These are phyloP conservation scores for Dryobota labecula DNA, from an alignment of 2,888 invertebrate genomes.

Conservation along the genomic window DNA sequence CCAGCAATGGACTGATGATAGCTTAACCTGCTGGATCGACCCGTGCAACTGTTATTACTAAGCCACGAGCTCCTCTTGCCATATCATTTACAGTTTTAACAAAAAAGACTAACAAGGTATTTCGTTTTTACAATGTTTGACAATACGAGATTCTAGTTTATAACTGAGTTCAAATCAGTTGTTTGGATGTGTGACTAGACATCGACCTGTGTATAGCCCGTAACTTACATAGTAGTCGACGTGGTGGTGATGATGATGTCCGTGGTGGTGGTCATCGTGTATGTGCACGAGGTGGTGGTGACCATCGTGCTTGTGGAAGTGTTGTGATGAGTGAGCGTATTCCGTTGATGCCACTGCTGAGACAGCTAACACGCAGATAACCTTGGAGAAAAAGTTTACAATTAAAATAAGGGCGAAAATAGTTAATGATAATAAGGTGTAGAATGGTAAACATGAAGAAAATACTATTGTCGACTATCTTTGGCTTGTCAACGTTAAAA, in stretches of 20 bases:
- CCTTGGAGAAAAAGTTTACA: slow-evolving; percentile 24
- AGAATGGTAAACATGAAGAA: background rate
- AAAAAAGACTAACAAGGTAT: too few relatives aligned
- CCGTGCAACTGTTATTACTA: too few relatives aligned
- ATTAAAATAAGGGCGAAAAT: background rate
- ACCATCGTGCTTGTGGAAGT: slow-evolving; percentile 69
- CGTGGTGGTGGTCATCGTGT: slow-evolving; percentile 30
- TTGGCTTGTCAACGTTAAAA: background rate
- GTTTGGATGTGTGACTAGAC: too few relatives aligned
- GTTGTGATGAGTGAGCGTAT: slow-evolving; percentile 79
- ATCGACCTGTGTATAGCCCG: background rate
- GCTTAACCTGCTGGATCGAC: too few relatives aligned
- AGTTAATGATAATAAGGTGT: too few relatives aligned
- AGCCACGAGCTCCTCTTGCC: too few relatives aligned
- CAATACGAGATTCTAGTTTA: too few relatives aligned
- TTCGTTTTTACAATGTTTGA: too few relatives aligned
- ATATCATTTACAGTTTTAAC: too few relatives aligned
- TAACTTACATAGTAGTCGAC: slow-evolving; percentile 60
- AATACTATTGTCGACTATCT: background rate
- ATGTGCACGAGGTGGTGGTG: slow-evolving; percentile 55
- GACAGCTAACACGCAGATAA: slow-evolving; percentile 31
- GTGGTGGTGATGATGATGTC: slow-evolving; percentile 45
- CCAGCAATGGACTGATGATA: too few relatives aligned
- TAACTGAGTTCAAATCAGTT: too few relatives aligned
- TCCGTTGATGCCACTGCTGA: slow-evolving; percentile 68